Base-by-base conservation (phyloP, 1,140 invertebrate genomes). In the Laupala kohalensis region DNA sequence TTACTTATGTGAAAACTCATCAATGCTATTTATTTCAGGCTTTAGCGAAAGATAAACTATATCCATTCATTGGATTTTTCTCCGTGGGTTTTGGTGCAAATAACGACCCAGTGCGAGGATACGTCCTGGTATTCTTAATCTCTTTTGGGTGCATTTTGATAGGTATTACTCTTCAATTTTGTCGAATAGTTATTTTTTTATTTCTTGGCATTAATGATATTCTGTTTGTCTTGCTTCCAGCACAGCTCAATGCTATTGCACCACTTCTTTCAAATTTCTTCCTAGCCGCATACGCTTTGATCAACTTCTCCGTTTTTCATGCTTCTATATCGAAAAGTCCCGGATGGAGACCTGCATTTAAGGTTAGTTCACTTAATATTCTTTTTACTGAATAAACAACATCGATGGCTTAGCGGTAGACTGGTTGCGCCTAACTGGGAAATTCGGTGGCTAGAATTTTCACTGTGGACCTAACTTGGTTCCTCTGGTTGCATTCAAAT, bases 291-390 rank as follows among this genome's bases (percentile, higher is more conserved):
- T 88, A 88, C 76, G 83, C 83, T 63, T 79, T 89, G 29, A 87
- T 88, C 73, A 89, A 89, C 79, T 88, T 86, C 76, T 85, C 87
- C n/a, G 87, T 86, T 71, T 88, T 88, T 77, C 87, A 89, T 79
- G 87, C 86, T 5, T 84, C 86, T 3, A 81, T 88, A 64, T 84
- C 86, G 0, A 84, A 86, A 75, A 84, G 85, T 63, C 80, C 82
- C 30, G 81, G 88, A 78, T 83, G 78, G 81, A 74, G 80, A 70
- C 80, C 80, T 24, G 74, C 77, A 25, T 79, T 80, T 72, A 78
- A 77, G 76, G 79, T 80, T 72, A 80, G 23, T 68, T n/a, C n/a
- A n/a, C n/a, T n/a, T n/a, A n/a, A n/a, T n/a, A n/a, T n/a, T n/a
- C n/a, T n/a, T n/a, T n/a, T n/a, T n/a, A n/a, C n/a, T n/a, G n/a